Conservation (phyloP, 2,113 vertebrate species). For the Chrysochloris asiatica region DNA sequence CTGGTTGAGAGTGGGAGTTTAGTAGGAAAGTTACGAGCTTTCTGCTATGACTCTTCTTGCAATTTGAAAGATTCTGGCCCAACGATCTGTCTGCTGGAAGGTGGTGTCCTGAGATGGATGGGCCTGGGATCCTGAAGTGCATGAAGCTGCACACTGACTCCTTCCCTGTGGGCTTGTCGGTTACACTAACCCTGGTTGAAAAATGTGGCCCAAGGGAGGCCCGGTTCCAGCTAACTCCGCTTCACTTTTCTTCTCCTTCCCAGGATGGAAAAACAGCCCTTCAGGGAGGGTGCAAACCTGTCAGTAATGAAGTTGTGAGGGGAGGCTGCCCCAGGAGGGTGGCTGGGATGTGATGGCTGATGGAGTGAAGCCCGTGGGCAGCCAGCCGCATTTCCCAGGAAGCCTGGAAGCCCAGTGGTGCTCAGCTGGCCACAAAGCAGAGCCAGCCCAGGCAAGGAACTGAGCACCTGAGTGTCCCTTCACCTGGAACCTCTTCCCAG, state of each 20-base stretch:
- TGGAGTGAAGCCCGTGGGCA: neutral
- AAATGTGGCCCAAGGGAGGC: slow-evolving; percentile 41
- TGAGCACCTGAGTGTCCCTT: neutral
- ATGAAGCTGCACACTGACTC: slow-evolving; percentile 65
- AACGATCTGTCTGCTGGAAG: slow-evolving; percentile 74
- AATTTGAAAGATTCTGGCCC: slow-evolving; percentile 57
- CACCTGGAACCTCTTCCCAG: neutral
- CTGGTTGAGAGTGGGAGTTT: neutral
- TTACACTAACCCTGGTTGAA: slow-evolving; percentile 59
- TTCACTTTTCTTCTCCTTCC: slow-evolving; percentile 49
- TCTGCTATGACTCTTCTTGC: slow-evolving; percentile 9
- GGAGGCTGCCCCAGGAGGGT: neutral
- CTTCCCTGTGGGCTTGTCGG: slow-evolving; percentile 65
- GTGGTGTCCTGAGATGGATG: slow-evolving; percentile 54
- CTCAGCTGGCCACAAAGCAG: neutral
- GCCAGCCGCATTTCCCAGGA: neutral
- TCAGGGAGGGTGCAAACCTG: slow-evolving; percentile 15
- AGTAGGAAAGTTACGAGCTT: slow-evolving; percentile 36
- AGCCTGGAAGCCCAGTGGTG: neutral
- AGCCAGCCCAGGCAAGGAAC: neutral
- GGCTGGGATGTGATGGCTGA: neutral
- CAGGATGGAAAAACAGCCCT: slow-evolving; percentile 31
- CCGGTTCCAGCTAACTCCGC: slow-evolving; percentile 10
- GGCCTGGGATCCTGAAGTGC: slow-evolving; percentile 40
- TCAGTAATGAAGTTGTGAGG: slow-evolving; percentile 55